A percentile compares a stretch with the other conserved stretches of the same genome.
Evolutionary conservation across 1,140 invertebrate species (phyloP).

Genomic region (Anoplophora glabripennis): DNA sequence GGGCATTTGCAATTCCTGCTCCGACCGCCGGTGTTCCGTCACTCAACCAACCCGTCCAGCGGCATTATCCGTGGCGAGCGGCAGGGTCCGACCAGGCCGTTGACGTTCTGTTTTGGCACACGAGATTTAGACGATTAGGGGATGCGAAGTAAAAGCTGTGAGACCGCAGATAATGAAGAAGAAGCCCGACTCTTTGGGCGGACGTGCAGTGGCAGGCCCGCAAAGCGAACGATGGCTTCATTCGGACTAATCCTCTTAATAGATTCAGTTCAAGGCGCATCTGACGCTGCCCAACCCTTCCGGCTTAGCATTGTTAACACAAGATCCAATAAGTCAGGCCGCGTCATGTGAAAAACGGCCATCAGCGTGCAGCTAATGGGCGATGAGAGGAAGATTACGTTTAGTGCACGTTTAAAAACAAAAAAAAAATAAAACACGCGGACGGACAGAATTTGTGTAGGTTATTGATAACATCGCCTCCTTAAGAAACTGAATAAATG

Average conservation of each 20-base stretch:
- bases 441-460: too few species aligned
- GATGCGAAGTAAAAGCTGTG: conserved; percentile 36
- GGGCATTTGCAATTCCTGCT: too few species aligned
- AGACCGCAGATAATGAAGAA: conserved; percentile 44
- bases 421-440: too few species aligned
- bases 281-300: conserved; percentile 40
- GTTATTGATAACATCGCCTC: too few species aligned
- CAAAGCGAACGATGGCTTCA: conserved; percentile 41
- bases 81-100: neutral
- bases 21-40: too few species aligned
- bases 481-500: too few species aligned
- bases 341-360: too few species aligned
- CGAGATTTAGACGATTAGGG: conserved; percentile 3
- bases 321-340: conserved; percentile 48
- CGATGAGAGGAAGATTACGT: too few species aligned
- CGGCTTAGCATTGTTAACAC: conserved; percentile 48
- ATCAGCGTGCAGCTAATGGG: too few species aligned
- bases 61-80: neutral
- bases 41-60: neutral
- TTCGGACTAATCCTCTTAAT: conserved; percentile 48
- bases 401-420: too few species aligned
- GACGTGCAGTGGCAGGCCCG: conserved; percentile 7
- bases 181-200: conserved; percentile 37
- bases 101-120: neutral
- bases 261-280: conserved; percentile 46